phyloP scores from a whole-genome alignment of 2,113 vertebrate genomes.

The Nestor notabilis region DNA sequence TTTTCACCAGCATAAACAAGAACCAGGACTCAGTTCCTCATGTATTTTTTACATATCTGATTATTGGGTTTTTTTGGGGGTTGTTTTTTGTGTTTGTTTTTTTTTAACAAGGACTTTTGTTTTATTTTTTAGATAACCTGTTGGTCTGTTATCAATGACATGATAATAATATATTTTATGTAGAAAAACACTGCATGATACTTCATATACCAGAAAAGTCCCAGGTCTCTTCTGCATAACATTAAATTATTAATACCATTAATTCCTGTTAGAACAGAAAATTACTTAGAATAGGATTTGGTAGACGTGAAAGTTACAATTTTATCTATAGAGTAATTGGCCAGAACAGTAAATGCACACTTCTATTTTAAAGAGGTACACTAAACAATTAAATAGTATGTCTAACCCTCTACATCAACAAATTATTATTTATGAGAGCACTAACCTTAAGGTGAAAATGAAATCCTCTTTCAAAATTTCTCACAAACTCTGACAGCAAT shows the following conservation, averaged over 20 bases:
- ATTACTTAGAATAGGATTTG: background rate
- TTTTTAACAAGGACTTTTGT: background rate
- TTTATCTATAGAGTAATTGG: conserved; percentile 1
- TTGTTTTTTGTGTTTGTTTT: accelerated
- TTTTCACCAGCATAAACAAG: background rate
- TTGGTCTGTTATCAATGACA: background rate
- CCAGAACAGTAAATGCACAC: background rate
- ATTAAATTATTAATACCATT: background rate
- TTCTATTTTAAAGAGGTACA: background rate
- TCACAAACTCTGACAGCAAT: conserved; percentile 35
- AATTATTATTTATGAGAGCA: conserved; percentile 55
- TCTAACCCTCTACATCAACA: background rate
- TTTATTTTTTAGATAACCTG: background rate
- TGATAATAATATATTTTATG: background rate
- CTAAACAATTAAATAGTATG: background rate
- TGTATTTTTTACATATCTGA: background rate
- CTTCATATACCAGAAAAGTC: background rate
- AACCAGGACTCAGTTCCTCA: background rate
- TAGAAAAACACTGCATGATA: background rate
- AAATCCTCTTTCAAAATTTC: conserved; percentile 51
- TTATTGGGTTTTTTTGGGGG: too few relatives aligned
- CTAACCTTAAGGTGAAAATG: conserved; percentile 49
- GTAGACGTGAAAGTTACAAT: background rate
- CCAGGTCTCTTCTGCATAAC: background rate
- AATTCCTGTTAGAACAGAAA: background rate